Evolutionary conservation across 2,888 invertebrate genomes (phyloP).

Genomic region (Cosmopolites sordidus): DNA sequence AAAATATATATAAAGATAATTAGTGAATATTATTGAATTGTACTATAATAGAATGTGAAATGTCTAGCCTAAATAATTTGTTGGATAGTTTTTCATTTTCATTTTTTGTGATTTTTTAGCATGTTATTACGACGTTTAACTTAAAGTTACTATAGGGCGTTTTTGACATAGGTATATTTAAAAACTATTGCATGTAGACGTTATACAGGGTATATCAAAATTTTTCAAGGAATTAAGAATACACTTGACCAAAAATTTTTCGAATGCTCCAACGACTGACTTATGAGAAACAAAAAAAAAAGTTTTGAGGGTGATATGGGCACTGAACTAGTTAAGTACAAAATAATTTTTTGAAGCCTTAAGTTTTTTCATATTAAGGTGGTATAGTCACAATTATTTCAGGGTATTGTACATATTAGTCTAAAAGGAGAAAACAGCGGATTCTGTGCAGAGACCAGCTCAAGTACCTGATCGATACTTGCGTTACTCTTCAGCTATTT

Average conservation of each 20-base stretch:
- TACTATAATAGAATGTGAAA: background rate
- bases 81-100: background rate
- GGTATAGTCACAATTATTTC: constrained; percentile 46
- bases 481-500: background rate
- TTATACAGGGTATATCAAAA: constrained; percentile 2
- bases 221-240: background rate
- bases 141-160: background rate
- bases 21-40: background rate
- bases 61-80: background rate
- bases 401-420: constrained; percentile 52
- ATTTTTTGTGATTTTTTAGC: background rate
- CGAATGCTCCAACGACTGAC: too few species aligned
- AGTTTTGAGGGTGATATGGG: background rate
- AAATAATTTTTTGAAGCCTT: too few species aligned
- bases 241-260: background rate
- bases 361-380: constrained; percentile 25
- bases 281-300: too few species aligned
- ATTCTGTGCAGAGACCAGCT: constrained; percentile 45
- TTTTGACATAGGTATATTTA: too few species aligned
- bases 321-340: constrained; percentile 1
- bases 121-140: constrained; percentile 1
- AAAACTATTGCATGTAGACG: background rate
- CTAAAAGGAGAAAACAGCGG: constrained; percentile 47
- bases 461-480: constrained; percentile 45
- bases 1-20: background rate